Conservation (phyloP, 2,113 vertebrate genomes). For the Dendrocopos noguchii region DNA sequence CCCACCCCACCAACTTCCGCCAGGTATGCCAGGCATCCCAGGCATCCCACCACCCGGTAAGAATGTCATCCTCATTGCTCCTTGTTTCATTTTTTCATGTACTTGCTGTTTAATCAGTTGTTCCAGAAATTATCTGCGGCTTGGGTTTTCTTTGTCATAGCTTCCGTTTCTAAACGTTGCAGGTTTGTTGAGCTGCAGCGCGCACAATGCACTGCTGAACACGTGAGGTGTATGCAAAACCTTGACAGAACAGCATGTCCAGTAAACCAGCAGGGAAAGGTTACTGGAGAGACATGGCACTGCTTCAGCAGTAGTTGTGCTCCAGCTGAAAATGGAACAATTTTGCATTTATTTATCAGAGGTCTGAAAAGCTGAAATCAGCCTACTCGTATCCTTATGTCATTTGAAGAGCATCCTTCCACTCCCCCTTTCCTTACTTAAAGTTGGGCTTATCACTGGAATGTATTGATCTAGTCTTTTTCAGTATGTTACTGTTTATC, state of each 20-base stretch:
- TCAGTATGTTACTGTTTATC: not conserved
- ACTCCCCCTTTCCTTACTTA: not conserved
- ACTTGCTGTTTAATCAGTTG: conserved; percentile 80
- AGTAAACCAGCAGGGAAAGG: not conserved
- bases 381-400: not conserved
- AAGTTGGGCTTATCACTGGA: not conserved
- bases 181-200: not conserved
- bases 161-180: not conserved
- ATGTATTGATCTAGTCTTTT: not conserved
- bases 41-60: conserved; percentile 93
- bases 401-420: not conserved
- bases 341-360: not conserved
- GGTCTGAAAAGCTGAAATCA: not conserved
- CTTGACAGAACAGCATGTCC: not conserved
- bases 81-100: conserved; percentile 75
- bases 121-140: conserved; percentile 82
- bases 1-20: conserved; percentile 88
- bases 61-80: conserved; percentile 84
- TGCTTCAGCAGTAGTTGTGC: not conserved
- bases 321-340: not conserved
- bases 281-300: not conserved
- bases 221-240: not conserved
- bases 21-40: conserved; percentile 86
- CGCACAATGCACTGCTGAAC: not conserved
- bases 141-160: conserved; percentile 3